Evolutionary conservation across 2,113 vertebrate species (phyloP), one percentile per base, ranked within the genome.

Genomic region (Nothocercus julius): DNA sequence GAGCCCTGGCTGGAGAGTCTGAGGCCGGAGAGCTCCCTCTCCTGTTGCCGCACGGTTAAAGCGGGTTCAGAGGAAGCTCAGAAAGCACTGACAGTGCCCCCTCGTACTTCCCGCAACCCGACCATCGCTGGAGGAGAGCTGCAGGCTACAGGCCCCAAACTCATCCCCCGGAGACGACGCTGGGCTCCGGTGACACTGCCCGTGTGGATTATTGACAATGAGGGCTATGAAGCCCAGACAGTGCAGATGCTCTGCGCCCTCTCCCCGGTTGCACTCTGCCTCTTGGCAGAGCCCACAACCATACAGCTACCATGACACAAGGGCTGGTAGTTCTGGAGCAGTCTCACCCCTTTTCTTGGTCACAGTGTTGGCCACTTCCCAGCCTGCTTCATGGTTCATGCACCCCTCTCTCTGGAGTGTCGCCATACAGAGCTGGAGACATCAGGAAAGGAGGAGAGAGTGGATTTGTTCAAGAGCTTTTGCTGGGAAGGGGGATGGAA

Each of bases 201-300:
- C 42, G 47, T 20, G 47, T 59, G 58, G 28, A 47, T 62, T 66
- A 27, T 32, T 16, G 30, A 45, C 22, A 13, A 27, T 30, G 54
- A 25, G 22, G 28, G n/a, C 63, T 56, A 44, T 1, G 3, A 77
- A 77, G 45, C 4, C 27, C 19, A 49, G 83, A 67, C 7, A 56
- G 34, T 0, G 0, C 42, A 87, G 68, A 59, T 61, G 32, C 67
- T 79, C 53, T 76, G n/a, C 24, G 36, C 4, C 15, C 18, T 45
- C 27, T 47, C 56, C 47, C 47, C 20, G 9, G 47, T 9, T 20
- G 47, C 47, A 47, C 19, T 21, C 47, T 47, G 47, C 47, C 47
- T 47, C 47, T 47, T 21, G 47, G 47, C 47, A 47, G 47, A 47
- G 47, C 49, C 49, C 49, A 49, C 11, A 11, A 24, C 49, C 49